These are phyloP conservation scores for Cladopsammia gracilis DNA, from an alignment of 64 coral and sea anemone species.

Conservation along the genomic window DNA sequence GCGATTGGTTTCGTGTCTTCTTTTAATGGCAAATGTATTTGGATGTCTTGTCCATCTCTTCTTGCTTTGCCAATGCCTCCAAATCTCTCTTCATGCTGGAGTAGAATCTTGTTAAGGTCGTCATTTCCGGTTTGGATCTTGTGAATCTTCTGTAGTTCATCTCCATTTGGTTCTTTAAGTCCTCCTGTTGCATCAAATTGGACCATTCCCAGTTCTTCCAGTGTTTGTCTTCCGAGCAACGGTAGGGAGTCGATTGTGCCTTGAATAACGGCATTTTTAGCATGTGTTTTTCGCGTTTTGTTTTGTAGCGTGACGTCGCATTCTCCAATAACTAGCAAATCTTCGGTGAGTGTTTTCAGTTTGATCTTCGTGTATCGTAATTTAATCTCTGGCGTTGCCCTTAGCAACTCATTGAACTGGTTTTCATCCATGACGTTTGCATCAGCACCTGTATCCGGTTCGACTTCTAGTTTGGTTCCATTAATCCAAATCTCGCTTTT, in stretches of 20 bases:
- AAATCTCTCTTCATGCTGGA: constrained; percentile 29
- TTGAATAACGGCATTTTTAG: constrained; percentile 30
- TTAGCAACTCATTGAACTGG: constrained; percentile 37
- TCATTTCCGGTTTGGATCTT: constrained; percentile 1
- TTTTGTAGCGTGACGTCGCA: constrained; percentile 14
- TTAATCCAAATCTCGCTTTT: constrained; percentile 53
- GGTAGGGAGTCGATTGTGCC: constrained; percentile 71
- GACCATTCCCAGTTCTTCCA: constrained; percentile 68
- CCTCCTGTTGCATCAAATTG: constrained; percentile 61
- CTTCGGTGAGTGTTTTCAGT: constrained; percentile 26
- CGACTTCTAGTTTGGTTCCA: constrained; percentile 11
- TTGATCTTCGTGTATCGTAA: constrained; percentile 25
- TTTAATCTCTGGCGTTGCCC: background rate
- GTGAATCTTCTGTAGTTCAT: constrained; percentile 1
- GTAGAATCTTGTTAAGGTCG: constrained; percentile 9
- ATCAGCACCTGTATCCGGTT: constrained; percentile 57
- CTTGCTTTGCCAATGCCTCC: constrained; percentile 54
- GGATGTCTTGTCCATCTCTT: constrained; percentile 46
- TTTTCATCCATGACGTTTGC: constrained; percentile 53
- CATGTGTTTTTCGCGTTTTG: background rate
- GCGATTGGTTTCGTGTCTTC: constrained; percentile 49
- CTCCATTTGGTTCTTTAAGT: constrained; percentile 51
- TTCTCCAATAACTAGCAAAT: constrained; percentile 58
- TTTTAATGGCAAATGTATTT: constrained; percentile 54
- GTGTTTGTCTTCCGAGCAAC: constrained; percentile 56